These are phyloP conservation scores for Pocillopora damicornis DNA, from an alignment of 64 coral and sea anemone species.

Conservation along the genomic window DNA sequence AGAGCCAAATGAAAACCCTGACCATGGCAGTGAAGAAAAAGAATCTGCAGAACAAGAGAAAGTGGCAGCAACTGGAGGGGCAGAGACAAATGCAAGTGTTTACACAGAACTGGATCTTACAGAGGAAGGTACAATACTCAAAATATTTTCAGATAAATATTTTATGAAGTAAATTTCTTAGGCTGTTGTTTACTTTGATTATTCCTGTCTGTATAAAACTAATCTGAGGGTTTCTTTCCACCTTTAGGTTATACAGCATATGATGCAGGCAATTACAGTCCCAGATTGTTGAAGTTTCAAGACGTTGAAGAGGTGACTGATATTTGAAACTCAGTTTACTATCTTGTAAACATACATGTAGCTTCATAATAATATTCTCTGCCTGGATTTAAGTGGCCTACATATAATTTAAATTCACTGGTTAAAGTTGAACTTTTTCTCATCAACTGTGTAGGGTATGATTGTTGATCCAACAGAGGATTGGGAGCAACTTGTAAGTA, in stretches of 20 bases:
- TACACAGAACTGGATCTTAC: slow-evolving; percentile 90
- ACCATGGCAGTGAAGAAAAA: not conserved
- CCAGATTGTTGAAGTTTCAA: slow-evolving; percentile 70
- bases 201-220: not conserved
- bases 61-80: slow-evolving; percentile 14
- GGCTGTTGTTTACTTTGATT: not conserved
- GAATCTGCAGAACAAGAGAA: not conserved
- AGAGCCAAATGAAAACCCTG: not conserved
- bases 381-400: no score
- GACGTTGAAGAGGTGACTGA: slow-evolving; percentile 82
- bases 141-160: no score
- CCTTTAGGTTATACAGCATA: slow-evolving; percentile 79
- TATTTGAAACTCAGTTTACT: not conserved
- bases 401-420: not conserved
- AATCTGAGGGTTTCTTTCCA: not conserved
- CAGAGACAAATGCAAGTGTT: slow-evolving; percentile 33
- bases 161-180: no score
- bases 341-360: not conserved
- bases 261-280: slow-evolving; percentile 92
- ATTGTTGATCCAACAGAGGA: slow-evolving; percentile 72
- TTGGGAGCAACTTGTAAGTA: slow-evolving; percentile 77
- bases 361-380: no score
- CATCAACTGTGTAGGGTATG: slow-evolving; percentile 36
- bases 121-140: slow-evolving; percentile 54
- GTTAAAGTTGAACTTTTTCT: not conserved